A percentile compares a stretch with the other conserved stretches of the same genome.
Conservation (phyloP, 2,113 vertebrate species). For the Mastomys natalensis region DNA sequence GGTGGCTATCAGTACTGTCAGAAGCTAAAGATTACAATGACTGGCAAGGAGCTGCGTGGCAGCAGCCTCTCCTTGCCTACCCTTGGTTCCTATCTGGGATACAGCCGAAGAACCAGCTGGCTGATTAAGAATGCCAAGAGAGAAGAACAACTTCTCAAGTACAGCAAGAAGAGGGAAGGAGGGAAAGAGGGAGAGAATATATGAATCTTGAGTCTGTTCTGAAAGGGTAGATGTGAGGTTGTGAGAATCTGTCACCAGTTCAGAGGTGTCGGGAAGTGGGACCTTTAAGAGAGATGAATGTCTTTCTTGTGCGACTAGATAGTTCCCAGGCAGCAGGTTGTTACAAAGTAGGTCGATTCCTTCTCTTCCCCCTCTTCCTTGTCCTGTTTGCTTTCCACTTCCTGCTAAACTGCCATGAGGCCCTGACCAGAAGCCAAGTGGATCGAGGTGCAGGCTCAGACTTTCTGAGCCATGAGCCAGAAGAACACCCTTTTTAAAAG, state of each 20-base stretch:
- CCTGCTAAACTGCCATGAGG: too few species aligned
- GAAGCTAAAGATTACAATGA: not conserved
- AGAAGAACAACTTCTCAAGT: not conserved
- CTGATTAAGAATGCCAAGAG: not conserved
- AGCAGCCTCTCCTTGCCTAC: not conserved
- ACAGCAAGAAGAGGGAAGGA: not conserved
- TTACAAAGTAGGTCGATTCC: not conserved
- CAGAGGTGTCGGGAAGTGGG: not conserved
- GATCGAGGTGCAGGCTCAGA: too few species aligned
- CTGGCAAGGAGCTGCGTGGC: too few species aligned
- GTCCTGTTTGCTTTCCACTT: not conserved
- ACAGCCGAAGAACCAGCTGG: accelerated
- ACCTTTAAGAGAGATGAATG: not conserved
- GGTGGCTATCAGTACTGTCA: accelerated
- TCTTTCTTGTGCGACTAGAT: not conserved
- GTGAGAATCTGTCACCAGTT: not conserved
- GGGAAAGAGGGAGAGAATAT: not conserved
- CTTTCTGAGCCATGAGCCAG: not conserved
- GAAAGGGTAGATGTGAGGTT: too few species aligned
- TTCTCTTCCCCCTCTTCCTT: not conserved
- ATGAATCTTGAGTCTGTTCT: not conserved
- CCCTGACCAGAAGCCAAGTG: not conserved
- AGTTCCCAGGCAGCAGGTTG: not conserved
- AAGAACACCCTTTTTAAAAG: not conserved
- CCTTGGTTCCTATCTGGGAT: not conserved